Percentiles rank a stretch among this genome's conserved stretches.
phyloP scores from a whole-genome alignment of 1,140 invertebrate species.

The Tetragnatha versicolor region DNA sequence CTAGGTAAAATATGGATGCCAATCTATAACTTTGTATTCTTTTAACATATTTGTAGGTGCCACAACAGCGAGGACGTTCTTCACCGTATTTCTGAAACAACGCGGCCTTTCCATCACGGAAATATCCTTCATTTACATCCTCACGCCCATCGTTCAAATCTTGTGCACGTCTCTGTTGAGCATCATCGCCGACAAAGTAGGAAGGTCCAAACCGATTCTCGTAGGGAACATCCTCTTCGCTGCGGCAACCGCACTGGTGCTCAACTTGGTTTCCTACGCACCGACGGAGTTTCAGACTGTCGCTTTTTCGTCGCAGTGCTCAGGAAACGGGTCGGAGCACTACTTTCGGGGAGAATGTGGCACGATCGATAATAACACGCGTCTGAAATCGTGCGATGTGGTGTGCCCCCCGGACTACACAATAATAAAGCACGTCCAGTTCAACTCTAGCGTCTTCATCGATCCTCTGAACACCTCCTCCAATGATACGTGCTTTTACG shows the following conservation, averaged over 20 bases:
- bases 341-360: neutral
- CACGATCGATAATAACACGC: neutral
- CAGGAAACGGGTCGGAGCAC: constrained; percentile 17
- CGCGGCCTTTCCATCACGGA: constrained; percentile 7
- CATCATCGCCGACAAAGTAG: constrained; percentile 35
- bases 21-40: neutral
- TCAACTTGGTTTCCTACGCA: neutral
- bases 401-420: constrained; percentile 25
- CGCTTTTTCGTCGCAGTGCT: constrained; percentile 9
- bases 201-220: constrained; percentile 38
- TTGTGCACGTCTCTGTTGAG: neutral
- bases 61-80: constrained; percentile 7
- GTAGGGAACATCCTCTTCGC: neutral
- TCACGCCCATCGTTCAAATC: constrained; percentile 21
- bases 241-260: neutral
- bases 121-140: constrained; percentile 20
- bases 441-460: constrained; percentile 16
- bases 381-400: constrained; percentile 20
- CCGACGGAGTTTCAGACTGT: constrained; percentile 1
- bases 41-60: constrained; percentile 2
- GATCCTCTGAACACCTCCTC: neutral
- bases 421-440: constrained; percentile 4
- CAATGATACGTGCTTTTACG: constrained; percentile 16
- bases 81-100: constrained; percentile 41
- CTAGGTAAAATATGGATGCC: neutral